phyloP scores from a whole-genome alignment of 2,113 vertebrate genomes.

The Malurus melanocephalus region DNA sequence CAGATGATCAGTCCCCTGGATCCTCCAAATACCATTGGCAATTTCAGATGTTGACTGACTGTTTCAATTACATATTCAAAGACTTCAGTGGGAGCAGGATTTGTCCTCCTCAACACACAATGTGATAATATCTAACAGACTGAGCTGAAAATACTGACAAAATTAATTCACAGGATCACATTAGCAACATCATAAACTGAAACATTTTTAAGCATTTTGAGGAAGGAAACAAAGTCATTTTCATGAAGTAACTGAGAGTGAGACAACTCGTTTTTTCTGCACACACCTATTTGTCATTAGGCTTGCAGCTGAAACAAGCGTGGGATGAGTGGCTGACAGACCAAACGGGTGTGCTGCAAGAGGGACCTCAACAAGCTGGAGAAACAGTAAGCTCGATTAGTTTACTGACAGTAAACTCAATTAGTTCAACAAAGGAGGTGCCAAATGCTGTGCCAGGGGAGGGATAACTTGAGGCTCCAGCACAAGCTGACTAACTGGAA shows the following conservation, averaged over 20 bases:
- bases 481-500: background rate
- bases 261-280: background rate
- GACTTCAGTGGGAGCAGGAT: background rate
- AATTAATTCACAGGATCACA: background rate
- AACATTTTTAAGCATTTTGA: background rate
- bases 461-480: background rate
- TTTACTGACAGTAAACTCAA: background rate
- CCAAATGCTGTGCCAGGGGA: background rate
- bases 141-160: background rate
- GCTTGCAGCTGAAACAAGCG: background rate
- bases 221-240: background rate
- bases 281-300: background rate
- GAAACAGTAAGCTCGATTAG: background rate
- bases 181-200: background rate
- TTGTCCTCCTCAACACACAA: background rate
- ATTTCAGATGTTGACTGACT: slow-evolving; percentile 18
- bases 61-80: background rate
- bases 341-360: background rate
- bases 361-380: background rate
- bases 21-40: slow-evolving; percentile 1
- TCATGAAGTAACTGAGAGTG: background rate
- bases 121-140: background rate
- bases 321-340: background rate
- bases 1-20: background rate
- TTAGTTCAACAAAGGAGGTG: background rate